phyloP scores from a whole-genome alignment of 2,888 invertebrate species.

The Agrochola circellaris region DNA sequence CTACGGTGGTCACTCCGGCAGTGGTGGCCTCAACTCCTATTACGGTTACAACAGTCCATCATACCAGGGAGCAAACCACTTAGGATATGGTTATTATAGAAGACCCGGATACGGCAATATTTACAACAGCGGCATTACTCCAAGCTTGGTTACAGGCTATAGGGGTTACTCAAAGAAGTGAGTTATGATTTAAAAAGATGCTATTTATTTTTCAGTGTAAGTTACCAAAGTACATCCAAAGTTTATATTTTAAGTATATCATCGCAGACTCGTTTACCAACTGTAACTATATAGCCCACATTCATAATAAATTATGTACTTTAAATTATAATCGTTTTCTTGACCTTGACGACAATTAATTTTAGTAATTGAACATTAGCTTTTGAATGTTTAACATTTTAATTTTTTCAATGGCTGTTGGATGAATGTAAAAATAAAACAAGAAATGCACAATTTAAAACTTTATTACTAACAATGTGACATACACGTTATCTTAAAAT shows the following conservation, averaged over 20 bases:
- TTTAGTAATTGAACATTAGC: not conserved
- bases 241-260: constrained; percentile 71
- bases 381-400: not conserved
- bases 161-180: constrained; percentile 86
- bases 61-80: constrained; percentile 89
- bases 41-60: constrained; percentile 90
- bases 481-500: constrained; percentile 82
- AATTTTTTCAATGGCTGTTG: not conserved
- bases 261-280: constrained; percentile 44
- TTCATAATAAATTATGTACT: constrained; percentile 50
- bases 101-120: constrained; percentile 82
- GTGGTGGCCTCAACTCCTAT: constrained; percentile 91
- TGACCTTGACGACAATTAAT: not conserved
- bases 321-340: constrained; percentile 17
- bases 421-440: constrained; percentile 66
- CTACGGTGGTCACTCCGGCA: constrained; percentile 91
- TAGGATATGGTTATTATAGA: constrained; percentile 91
- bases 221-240: constrained; percentile 83
- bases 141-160: constrained; percentile 88
- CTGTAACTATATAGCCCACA: constrained; percentile 49
- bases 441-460: constrained; percentile 74
- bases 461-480: constrained; percentile 88
- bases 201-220: constrained; percentile 66
- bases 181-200: constrained; percentile 41
- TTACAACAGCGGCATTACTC: constrained; percentile 85